Base-by-base conservation (phyloP, 2,888 invertebrate species). In the Pachycephus smyrnensis region DNA sequence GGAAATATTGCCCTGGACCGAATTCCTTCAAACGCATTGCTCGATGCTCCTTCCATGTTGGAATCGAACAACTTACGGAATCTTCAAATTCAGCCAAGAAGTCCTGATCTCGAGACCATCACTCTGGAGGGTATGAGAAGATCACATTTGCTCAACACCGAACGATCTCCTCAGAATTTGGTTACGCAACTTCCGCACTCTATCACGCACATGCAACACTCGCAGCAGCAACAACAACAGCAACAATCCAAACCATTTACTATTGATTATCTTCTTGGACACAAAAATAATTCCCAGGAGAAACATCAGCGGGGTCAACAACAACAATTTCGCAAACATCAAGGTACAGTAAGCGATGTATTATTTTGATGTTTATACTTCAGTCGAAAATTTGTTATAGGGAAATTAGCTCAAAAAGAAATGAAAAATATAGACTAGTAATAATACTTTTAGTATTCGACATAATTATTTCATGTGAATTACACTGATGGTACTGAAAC, bases 191-290 rank as follows among this genome's bases (percentile, higher is more conserved):
- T 87, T 36, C 80, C 85, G 0, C 85, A 85, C 76, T 81, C 83
- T 75, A 86, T 87, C 73, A 87, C 89, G 75, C 88, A 90, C 75
- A 84, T 88, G 79, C 89, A 90, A 55, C 87, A 87, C 32, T 83
- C 79, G 71, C 79, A 83, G 69, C 84, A 87, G 76, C 86, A 89
- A 75, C 87, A 88, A 74, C 89, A 90, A 69, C 89, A 90, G 80
- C 89, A 89, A 75, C 91, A 91, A 78, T 94, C 95, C 71, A 96
- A 96, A 88, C 96, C 96, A 11, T 97, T 97, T 87, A 97, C 97
- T 35, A 97, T 97, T 85, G 97, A 97, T 82, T 97, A 97, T 82
- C 97, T 97, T 87, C 94, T 97, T 85, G 97, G 97, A 0, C 91
- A 97, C 82, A 95, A 95, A 78, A 94, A 92, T 73, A 89, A 87